Evolutionary conservation across 2,113 vertebrate species (phyloP).

Genomic region (Murina feae): DNA sequence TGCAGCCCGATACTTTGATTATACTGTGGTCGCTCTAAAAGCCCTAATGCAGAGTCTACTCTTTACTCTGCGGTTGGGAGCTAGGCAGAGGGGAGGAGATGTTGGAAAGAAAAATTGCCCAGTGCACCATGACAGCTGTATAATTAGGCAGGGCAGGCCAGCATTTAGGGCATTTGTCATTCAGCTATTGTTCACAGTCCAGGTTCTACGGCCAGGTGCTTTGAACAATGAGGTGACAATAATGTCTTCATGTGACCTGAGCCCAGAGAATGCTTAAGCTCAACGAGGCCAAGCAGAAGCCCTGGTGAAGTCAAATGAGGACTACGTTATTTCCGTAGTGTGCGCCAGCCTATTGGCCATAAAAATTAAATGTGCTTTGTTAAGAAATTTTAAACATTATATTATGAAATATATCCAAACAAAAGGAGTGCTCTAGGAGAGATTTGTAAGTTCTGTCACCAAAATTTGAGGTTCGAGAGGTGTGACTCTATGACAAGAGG

Average conservation of each 20-base stretch:
- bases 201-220: slow-evolving; percentile 43
- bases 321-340: background rate
- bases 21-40: slow-evolving; percentile 74
- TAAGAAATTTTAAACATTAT: background rate
- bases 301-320: background rate
- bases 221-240: slow-evolving; percentile 33
- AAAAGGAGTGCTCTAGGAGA: background rate
- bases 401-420: background rate
- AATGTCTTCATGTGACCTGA: slow-evolving; percentile 52
- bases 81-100: slow-evolving; percentile 66
- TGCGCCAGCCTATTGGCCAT: background rate
- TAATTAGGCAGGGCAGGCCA: slow-evolving; percentile 71
- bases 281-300: background rate
- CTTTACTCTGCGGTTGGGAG: slow-evolving; percentile 77
- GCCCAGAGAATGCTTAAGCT: background rate
- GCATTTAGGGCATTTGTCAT: slow-evolving; percentile 59
- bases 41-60: slow-evolving; percentile 69
- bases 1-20: slow-evolving; percentile 74
- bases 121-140: slow-evolving; percentile 58
- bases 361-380: slow-evolving; percentile 10
- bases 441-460: background rate
- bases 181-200: slow-evolving; percentile 38
- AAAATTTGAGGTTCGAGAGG: background rate
- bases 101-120: slow-evolving; percentile 71
- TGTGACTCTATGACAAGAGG: background rate